Evolutionary conservation across 1,140 invertebrate genomes (phyloP), one percentile per base, ranked within the genome.

Genomic region (Cotesia vestalis): DNA sequence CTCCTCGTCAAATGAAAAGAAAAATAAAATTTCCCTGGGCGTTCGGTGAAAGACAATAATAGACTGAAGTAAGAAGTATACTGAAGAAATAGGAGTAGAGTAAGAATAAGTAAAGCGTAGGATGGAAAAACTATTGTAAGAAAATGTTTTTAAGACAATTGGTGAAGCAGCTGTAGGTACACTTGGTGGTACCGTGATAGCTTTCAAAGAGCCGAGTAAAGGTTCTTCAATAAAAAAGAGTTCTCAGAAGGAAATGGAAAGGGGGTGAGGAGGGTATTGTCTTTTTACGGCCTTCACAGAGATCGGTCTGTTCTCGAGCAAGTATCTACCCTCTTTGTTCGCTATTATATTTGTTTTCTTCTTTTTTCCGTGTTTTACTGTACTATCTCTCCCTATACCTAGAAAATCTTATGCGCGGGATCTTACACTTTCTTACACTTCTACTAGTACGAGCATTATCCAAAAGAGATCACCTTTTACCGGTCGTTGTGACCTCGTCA

Each of bases 401-500:
- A 70, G 12, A 11, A 51, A 64, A 64, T 64, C 70, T 71, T 64
- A 72, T 60, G 64, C 27, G 66, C 75, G 71, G 70, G 73, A 67
- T 55, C 68, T 75, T 35, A 69, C 69, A 69, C 75, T 67, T 80
- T 76, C 73, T 73, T 73, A 72, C 69, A 76, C 75, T 68, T 73
- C 72, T 71, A 76, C 75, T 68, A 46, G 40, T 46, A 53, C 75
- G 75, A 53, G 76, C 75, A 80, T 81, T 83, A 86, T 85, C 80
- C 78, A 75, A 75, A 77, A 78, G 80, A 83, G 83, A 87, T 86
- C 86, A 83, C 80, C 84, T 86, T 86, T 87, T 86, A 86, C 85
- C 84, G 84, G 82, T 86, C 84, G 84, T 86, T 87, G 84, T 82
- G 80, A 86, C 84, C 84, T 87, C 85, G 85, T 87, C 85, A 84